Evolutionary conservation across 1,140 invertebrate genomes (phyloP), one percentile per base, ranked within the genome.

Genomic region (Drosophila kohkoa): DNA sequence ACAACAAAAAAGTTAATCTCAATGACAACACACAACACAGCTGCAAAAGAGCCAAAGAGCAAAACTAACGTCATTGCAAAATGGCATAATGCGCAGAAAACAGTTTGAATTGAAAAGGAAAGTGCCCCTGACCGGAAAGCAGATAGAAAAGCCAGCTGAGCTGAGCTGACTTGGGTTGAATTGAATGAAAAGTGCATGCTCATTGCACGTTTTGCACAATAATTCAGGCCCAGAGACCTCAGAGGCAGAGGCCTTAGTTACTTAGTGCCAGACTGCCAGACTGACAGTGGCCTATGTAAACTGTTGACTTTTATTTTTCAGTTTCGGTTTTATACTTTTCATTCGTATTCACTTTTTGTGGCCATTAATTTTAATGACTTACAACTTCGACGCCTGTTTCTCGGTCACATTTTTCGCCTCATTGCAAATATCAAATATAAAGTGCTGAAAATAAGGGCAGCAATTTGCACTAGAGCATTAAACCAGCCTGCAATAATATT

Each of bases 111-210:
- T 86, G 83, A 87, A 87, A 87, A 88, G 83, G 83, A 87, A 87
- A 87, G 83, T 87, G 83, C 83, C 83, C 83, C 83, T 87, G 83
- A 87, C 83, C 83, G 83, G 73, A 77, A 80, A 88, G 77, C 70
- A 62, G 64, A 59, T 64, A 38, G 30, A 63, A 63, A 59, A 81
- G 52, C 54, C 49, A 72, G 35, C 57, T 59, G 59, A 51, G 64
- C 13, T 46, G 48, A 57, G 55, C 6, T 48, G 48, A 71, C 41
- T 57, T 58, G 60, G 48, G 60, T 8, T 38, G 63, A 59, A 65
- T 5, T 51, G 25, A 52, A 45, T 15, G 43, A 48, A 67, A 15
- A 68, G 20, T 88, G 85, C 85, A 80, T 78, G 85, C 80, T 88
- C 83, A 88, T 88, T 73, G 68, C 68, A 62, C 60, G 52, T 71